phyloP scores from a whole-genome alignment of 2,888 invertebrate species.

The Lasioglossum malachurum region DNA sequence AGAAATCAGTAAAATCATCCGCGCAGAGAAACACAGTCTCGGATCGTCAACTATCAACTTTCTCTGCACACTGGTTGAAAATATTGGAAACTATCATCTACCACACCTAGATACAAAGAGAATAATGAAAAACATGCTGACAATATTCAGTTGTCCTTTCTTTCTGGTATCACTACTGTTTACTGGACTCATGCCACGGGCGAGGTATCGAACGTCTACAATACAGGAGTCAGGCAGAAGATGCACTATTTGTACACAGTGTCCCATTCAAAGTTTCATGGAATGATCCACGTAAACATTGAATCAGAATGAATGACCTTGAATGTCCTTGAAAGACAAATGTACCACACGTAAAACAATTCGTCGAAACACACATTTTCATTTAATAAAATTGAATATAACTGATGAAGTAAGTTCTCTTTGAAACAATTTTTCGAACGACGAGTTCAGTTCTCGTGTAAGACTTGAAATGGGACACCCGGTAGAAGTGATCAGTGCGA shows the following conservation, averaged over 20 bases:
- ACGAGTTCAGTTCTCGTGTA: background rate
- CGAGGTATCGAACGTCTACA: slow-evolving; percentile 64
- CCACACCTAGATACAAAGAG: slow-evolving; percentile 49
- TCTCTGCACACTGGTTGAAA: slow-evolving; percentile 18
- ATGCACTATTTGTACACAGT: slow-evolving; percentile 78
- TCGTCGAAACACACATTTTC: no score
- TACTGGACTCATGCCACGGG: slow-evolving; percentile 61
- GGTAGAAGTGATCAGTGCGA: slow-evolving; percentile 57
- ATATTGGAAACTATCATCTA: slow-evolving; percentile 45
- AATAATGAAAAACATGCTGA: slow-evolving; percentile 5
- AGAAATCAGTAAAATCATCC: background rate
- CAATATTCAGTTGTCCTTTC: background rate
- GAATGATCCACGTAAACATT: background rate
- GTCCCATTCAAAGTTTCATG: background rate
- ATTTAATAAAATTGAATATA: no score
- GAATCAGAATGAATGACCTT: background rate
- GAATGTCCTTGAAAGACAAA: background rate
- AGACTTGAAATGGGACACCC: background rate
- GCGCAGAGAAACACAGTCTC: slow-evolving; percentile 20
- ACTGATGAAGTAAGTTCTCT: background rate
- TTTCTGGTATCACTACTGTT: slow-evolving; percentile 25
- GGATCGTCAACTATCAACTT: slow-evolving; percentile 2
- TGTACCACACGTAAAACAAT: background rate
- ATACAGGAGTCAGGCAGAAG: slow-evolving; percentile 77
- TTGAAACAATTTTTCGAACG: background rate